Conservation (phyloP, 2,888 invertebrate genomes). For the Megalurothrips usitatus region DNA sequence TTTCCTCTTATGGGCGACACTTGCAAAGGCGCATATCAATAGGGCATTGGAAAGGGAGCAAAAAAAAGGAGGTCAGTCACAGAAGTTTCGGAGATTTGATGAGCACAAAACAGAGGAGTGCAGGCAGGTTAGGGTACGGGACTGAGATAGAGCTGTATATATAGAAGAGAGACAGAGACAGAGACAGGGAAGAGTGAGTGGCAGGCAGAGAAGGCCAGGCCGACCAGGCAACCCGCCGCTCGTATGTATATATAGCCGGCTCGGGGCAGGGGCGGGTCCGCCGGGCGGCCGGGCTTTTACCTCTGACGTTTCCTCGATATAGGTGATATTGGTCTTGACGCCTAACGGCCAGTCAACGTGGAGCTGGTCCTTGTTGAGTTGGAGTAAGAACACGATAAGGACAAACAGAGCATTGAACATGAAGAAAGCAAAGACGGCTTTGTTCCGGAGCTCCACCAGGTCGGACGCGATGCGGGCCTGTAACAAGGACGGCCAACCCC, state of each 20-base stretch:
- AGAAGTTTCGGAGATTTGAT: neutral
- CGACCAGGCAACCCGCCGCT: neutral
- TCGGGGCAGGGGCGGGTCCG: constrained; percentile 27
- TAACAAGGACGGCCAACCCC: constrained; percentile 43
- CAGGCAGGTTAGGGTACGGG: neutral
- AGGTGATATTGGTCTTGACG: constrained; percentile 91
- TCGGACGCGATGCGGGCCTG: constrained; percentile 86
- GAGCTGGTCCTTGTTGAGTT: constrained; percentile 97
- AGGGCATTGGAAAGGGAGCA: too few relatives aligned
- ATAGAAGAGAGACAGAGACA: neutral
- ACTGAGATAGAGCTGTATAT: neutral
- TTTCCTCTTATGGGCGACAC: too few relatives aligned
- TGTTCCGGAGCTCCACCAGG: constrained; percentile 92
- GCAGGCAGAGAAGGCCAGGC: neutral
- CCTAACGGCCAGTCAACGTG: constrained; percentile 97
- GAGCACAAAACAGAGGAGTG: constrained; percentile 10
- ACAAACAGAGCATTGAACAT: constrained; percentile 99
- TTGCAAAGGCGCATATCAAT: too few relatives aligned
- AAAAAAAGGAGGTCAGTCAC: neutral
- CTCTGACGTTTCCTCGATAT: constrained; percentile 88
- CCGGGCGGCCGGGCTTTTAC: constrained; percentile 49
- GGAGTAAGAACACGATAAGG: constrained; percentile 96
- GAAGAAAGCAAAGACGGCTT: constrained; percentile 95
- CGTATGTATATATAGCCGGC: neutral
- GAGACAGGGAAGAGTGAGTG: neutral